A percentile compares a stretch with the other conserved stretches of the same genome.
These are phyloP conservation scores for Aricia artaxerxes DNA, from an alignment of 2,888 invertebrate genomes.

Conservation along the genomic window DNA sequence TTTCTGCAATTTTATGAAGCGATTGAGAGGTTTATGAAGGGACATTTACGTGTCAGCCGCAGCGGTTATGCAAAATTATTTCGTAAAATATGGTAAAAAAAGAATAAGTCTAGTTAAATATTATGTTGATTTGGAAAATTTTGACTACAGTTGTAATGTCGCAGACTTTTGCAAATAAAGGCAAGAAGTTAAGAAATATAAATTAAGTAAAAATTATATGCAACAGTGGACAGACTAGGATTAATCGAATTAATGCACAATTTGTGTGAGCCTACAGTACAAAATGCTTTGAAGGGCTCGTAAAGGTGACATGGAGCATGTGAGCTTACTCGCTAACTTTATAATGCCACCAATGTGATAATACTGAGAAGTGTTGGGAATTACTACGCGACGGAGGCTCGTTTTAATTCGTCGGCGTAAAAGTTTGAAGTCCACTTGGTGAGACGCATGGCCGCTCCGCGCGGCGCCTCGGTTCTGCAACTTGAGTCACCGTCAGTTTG, in stretches of 20 bases:
- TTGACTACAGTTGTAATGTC: background rate
- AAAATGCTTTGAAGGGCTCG: conserved; percentile 59
- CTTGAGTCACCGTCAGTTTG: conserved; percentile 59
- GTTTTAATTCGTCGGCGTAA: conserved; percentile 67
- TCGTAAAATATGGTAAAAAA: background rate
- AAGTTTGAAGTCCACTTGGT: conserved; percentile 73
- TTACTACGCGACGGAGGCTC: conserved; percentile 43
- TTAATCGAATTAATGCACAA: background rate
- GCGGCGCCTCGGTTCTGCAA: conserved; percentile 43
- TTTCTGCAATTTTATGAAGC: background rate
- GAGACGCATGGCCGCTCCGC: conserved; percentile 62
- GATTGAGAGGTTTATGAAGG: background rate
- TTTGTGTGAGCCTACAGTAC: background rate
- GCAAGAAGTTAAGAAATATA: background rate
- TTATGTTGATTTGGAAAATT: background rate
- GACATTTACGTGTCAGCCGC: background rate
- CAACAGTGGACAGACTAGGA: background rate
- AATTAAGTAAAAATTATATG: background rate
- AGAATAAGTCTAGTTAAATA: too few species aligned
- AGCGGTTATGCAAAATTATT: background rate
- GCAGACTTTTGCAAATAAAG: background rate
- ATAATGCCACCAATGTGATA: conserved; percentile 60
- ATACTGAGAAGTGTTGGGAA: conserved; percentile 41
- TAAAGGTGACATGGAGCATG: conserved; percentile 64
- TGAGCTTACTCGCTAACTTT: conserved; percentile 68